Base-by-base conservation (phyloP, 2,113 vertebrate species). In the Oncorhynchus kisutch region DNA sequence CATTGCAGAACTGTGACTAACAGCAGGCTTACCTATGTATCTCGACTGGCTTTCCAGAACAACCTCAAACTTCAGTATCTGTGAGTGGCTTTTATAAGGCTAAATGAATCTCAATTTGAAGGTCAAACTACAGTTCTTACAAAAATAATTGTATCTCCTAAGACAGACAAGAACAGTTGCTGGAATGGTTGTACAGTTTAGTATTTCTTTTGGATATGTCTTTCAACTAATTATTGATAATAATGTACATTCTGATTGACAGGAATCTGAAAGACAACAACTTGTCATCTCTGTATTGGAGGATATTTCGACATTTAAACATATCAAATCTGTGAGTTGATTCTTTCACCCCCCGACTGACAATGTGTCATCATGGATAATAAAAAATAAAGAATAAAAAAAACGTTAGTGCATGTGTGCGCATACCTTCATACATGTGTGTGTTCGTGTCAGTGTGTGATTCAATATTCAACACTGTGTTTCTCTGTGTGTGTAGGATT, bases 211-310 rank as follows among this genome's bases (percentile, higher is more conserved):
- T 18, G 25, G 18, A 24, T 73, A n/a, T n/a, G 39, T 45, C 39
- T 11, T 45, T 45, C 39, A 45, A 45, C 39, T 45, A 45, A 45
- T 45, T 2, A 11, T 45, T 11, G 39, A 45, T 45, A 45, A 3
- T 75, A 75, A 77, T 82, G 39, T 78, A 71, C 22, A 68, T 82
- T 81, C 86, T 81, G 9, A 72, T 83, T 94, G 87, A 3, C 89
- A 99, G 98, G 90, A 98, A 99, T 92, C 93, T 99, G 73, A 98
- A 97, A 85, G 94, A 96, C 91, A 99, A 99, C 91, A 97, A 96
- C 86, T 90, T 99, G 89, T 95, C 96, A 1, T 94, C 94, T 71
- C 93, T 99, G 81, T 96, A 95, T 84, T 96, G 96, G 94, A 97
- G 95, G 91, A 92, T 95, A 81, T 97, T 99, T 90, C 95, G 86